Base-by-base conservation (phyloP, 2,888 invertebrate species). In the Drosophila lacicola region DNA sequence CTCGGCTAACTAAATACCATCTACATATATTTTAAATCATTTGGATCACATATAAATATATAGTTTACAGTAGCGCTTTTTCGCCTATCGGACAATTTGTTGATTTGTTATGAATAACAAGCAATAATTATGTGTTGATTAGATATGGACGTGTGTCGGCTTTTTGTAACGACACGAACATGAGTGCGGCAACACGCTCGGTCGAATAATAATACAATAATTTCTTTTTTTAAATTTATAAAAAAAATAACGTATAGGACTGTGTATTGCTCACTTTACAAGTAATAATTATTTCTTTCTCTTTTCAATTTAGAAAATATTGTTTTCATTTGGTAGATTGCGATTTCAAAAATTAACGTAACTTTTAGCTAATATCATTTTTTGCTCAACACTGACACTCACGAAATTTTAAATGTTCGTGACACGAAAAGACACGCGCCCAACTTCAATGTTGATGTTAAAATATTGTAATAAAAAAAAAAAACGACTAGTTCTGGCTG, bases 61-160 rank as follows among this genome's bases (percentile, higher is more conserved):
- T 6, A 21, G 4, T 21, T 11, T 17, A 10, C 10, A 37, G n/a
- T 41, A 29, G 25, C 41, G n/a, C 10, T 11, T 3, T 10, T n/a
- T 49, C 19, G 37, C 9, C 21, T 21, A 49, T 58, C 41, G 49
- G 57, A 58, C 49, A n/a, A 56, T 10, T n/a, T 47, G 10, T 10
- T 11, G 6, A 17, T 14, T 37, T n/a, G 10, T 17, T 34, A 5
- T 8, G 17, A 55, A 21, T n/a, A 19, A 21, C 51, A 47, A 47
- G 44, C 46, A 42, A 36, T 37, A 37, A 14, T 37, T 65, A 50
- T 46, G 65, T 66, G 44, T 65, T 53, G 17, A 34, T 65, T 53
- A 39, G 14, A 39, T 37, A 39, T 39, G 14, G 14, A 25, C 37
- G 39, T 39, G 39, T 39, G 37, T 13, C 4, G 14, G 11, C 11